Evolutionary conservation across 2,797 vertebrate species (phyloP).

Genomic region (Microctenopoma lineatum): DNA sequence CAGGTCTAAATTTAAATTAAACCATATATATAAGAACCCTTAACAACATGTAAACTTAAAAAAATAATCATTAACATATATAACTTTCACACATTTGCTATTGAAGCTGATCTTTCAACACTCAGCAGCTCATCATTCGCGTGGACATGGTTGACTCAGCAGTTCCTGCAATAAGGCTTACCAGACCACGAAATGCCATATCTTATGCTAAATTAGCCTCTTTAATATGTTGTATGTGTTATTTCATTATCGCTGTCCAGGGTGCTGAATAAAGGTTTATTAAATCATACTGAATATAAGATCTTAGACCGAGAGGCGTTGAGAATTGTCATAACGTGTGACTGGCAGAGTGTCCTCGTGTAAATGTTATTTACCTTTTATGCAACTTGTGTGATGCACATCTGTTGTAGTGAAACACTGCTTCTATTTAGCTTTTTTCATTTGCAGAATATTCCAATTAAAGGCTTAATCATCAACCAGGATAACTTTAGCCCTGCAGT

Average conservation of each 20-base stretch:
- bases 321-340: neutral
- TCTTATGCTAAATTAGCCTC: neutral
- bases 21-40: neutral
- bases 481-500: slow-evolving; percentile 1
- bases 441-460: neutral
- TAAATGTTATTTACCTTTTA: neutral
- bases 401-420: neutral
- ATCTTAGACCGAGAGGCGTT: neutral
- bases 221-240: slow-evolving; percentile 22
- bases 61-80: too few species aligned
- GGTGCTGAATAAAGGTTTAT: slow-evolving; percentile 69
- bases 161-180: neutral
- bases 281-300: slow-evolving; percentile 14
- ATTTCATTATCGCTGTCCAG: slow-evolving; percentile 72
- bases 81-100: too few species aligned
- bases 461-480: neutral
- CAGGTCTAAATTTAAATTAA: neutral
- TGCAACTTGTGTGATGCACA: neutral
- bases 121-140: too few species aligned
- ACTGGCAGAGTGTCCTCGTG: neutral
- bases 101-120: too few species aligned
- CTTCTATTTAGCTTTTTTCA: slow-evolving; percentile 4
- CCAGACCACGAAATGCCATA: neutral
- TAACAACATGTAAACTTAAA: neutral
- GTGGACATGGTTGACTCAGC: too few species aligned